Evolutionary conservation across 2,797 vertebrate species (phyloP), one percentile per base, ranked within the genome.

Genomic region (Helicolenus hilgendorfi): DNA sequence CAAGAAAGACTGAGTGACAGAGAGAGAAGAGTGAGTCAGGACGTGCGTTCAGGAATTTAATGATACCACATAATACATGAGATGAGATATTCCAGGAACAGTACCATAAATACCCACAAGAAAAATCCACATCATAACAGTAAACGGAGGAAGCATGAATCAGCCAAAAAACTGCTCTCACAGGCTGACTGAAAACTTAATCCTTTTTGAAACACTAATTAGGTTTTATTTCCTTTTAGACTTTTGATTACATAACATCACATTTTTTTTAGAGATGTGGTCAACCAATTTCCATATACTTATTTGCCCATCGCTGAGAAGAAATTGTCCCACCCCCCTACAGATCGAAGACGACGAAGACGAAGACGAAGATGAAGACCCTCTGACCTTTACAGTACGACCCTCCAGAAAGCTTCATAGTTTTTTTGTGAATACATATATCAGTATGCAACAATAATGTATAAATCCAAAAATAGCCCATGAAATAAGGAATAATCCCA

Each of bases 71-170:
- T 82, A 88, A 90, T 78, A 78, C 79, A 82, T 56, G 68, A 88
- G 73, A 85, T 79, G 72, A 89, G 86, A 83, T 89, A 90, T 94
- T 93, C 86, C 14, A 4, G 72, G 81, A 89, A 86, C 49, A 85
- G 60, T 20, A 81, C 24, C 70, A 83, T 10, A 65, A 29, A 89
- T 77, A 85, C 29, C 59, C 38, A 63, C 1, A 13, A 79, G 71
- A 83, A 83, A 72, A 65, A 87, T 77, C 45, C 73, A 81, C 55
- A 72, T 83, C 53, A 38, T 55, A 81, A 82, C 56, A 65, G 67
- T 41, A 31, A 71, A 67, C 2, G 3, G 29, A 76, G 33, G 24
- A 45, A 77, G 69, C 49, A 65, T 67, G 59, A 84, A 72, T 70
- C 58, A 72, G 68, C 11, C 26, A 33, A 73, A 79, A 85, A 53